Conservation (phyloP, 1,140 invertebrate genomes). For the Dermatophagoides farinae region DNA sequence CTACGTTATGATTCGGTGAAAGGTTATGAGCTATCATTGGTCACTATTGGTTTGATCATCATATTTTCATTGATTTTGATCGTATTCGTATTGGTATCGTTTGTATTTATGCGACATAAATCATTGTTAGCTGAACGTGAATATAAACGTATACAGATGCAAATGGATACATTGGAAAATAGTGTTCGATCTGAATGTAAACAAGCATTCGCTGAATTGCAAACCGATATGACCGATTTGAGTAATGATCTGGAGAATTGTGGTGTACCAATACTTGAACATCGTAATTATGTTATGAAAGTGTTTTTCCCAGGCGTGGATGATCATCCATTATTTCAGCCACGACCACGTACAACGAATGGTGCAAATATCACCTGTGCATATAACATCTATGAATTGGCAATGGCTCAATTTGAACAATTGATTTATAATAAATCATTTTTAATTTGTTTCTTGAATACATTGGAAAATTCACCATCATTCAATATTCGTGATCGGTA, state of each 20-base stretch:
- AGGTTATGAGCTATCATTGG: constrained; percentile 48
- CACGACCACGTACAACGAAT: neutral
- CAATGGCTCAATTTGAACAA: constrained; percentile 85
- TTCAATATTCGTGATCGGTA: constrained; percentile 78
- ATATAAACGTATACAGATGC: constrained; percentile 91
- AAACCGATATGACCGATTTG: constrained; percentile 96
- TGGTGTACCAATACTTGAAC: constrained; percentile 85
- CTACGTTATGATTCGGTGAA: constrained; percentile 69
- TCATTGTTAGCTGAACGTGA: constrained; percentile 84
- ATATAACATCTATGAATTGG: constrained; percentile 45
- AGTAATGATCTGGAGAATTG: constrained; percentile 84
- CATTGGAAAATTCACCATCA: constrained; percentile 65
- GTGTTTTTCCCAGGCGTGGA: constrained; percentile 88
- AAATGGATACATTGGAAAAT: constrained; percentile 96
- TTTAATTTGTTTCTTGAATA: constrained; percentile 73
- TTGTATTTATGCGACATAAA: constrained; percentile 69
- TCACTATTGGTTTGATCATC: constrained; percentile 23
- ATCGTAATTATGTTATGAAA: constrained; percentile 92
- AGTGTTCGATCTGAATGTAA: constrained; percentile 94
- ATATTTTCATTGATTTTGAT: constrained; percentile 17
- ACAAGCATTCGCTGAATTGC: constrained; percentile 93
- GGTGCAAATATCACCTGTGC: neutral
- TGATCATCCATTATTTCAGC: constrained; percentile 52
- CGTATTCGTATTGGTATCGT: constrained; percentile 37
- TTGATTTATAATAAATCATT: constrained; percentile 81